Percentiles rank a stretch among this genome's conserved stretches.
Evolutionary conservation across 2,888 invertebrate species (phyloP).

Genomic region (Lithophane semibrunnea): DNA sequence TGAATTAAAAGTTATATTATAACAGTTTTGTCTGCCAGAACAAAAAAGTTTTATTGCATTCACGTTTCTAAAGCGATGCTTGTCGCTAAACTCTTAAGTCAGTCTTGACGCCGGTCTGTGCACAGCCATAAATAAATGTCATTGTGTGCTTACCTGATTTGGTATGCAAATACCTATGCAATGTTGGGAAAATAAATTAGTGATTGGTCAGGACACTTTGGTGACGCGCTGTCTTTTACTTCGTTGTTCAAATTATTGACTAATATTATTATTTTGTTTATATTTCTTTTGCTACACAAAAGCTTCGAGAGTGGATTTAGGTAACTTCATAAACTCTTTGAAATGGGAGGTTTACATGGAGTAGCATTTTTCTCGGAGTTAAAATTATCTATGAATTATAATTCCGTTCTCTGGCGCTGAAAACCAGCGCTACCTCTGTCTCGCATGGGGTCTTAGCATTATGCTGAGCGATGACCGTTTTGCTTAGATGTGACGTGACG

Average conservation of each 20-base stretch:
- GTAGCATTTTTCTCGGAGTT: neutral
- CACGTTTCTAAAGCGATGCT: neutral
- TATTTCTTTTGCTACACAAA: neutral
- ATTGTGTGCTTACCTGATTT: constrained; percentile 12
- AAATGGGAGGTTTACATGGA: neutral
- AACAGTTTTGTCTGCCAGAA: too few species aligned
- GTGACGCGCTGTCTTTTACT: neutral
- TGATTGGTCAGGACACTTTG: neutral
- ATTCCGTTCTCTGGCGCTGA: too few species aligned
- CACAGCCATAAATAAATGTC: neutral
- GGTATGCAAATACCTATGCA: constrained; percentile 6
- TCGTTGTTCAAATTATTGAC: neutral
- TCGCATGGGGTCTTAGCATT: too few species aligned
- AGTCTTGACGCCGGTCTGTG: neutral
- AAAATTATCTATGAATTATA: neutral
- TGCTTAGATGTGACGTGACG: too few species aligned
- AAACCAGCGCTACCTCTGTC: too few species aligned
- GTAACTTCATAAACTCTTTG: neutral
- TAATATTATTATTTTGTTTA: neutral
- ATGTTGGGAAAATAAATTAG: constrained; percentile 31
- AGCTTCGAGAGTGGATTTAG: neutral
- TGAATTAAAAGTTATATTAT: too few species aligned
- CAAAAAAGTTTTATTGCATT: neutral
- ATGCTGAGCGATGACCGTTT: too few species aligned
- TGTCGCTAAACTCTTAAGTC: neutral